Base-by-base conservation (phyloP, 92 coral and sea anemone species). In the Porites rus region DNA sequence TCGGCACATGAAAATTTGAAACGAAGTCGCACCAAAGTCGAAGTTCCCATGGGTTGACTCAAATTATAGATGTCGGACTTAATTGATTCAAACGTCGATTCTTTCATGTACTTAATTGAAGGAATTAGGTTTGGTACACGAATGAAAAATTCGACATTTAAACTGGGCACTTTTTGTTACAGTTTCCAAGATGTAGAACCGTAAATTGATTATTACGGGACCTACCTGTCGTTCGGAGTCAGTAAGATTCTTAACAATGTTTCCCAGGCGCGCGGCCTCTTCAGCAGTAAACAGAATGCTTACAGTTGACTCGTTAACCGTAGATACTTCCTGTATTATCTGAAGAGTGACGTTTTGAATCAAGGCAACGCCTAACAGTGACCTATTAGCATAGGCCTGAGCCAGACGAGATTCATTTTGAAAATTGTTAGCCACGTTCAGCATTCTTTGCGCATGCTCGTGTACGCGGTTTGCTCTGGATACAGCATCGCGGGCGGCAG, bases 401-500 rank as follows among this genome's bases (percentile, higher is more conserved):
- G 75, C 98, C 25, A 63, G 85, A 8, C 69, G 58, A 62, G 92
- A 86, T 76, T 87, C 87, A 7, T 54, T 62, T 22, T 81, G 70
- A 75, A 94, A 94, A 73, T 92, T 83, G 86, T 81, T 77, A 76
- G 91, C 76, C 7, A 87, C 86, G 10, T 83, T 53, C 66, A 88
- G 73, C 92, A 90, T 94, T 54, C 75, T 80, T 58, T 74, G 68
- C 9, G 98, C 98, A 24, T 84, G 78, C 24, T 51, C 64, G 63
- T 92, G 85, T 59, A 94, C 80, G 67, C 71, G 61, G 74, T 77
- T 79, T 64, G 96, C 95, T 69, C 67, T 84, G 10, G 60, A 63
- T 28, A 81, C 90, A 25, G 98, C 96, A 51, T 70, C 60, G 59
- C 60, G 81, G 28, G 98, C 96, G 20, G 78, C 69, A 13, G 75